phyloP scores from a whole-genome alignment of 2,888 invertebrate species.

The Phragmatobia fuliginosa region DNA sequence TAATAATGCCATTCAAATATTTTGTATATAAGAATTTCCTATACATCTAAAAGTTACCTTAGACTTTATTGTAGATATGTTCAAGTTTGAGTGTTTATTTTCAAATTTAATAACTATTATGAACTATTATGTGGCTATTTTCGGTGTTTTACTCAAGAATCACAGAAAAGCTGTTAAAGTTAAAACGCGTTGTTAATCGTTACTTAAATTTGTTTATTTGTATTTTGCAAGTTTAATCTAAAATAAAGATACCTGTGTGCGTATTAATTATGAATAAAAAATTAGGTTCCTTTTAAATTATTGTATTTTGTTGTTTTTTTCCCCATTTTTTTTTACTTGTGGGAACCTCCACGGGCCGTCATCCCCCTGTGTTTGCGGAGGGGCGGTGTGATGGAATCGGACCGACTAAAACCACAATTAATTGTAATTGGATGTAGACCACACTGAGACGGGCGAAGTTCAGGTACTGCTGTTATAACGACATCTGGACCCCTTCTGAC shows the following conservation, averaged over 20 bases:
- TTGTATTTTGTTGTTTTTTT: slow-evolving; percentile 16
- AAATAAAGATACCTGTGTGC: neutral
- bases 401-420: no score
- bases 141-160: slow-evolving; percentile 13
- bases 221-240: neutral
- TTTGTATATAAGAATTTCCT: no score
- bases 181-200: neutral
- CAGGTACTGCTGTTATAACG: no score
- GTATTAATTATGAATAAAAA: neutral
- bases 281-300: slow-evolving; percentile 23
- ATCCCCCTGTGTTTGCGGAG: no score
- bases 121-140: slow-evolving; percentile 35
- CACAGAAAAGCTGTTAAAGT: neutral
- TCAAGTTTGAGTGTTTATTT: slow-evolving; percentile 5
- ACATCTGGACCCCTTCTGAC: no score
- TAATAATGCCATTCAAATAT: no score
- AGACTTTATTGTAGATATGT: neutral
- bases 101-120: slow-evolving; percentile 22
- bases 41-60: no score
- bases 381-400: no score
- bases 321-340: neutral
- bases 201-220: neutral
- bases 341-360: no score
- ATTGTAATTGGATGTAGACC: no score
- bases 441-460: no score